Evolutionary conservation across 1,140 invertebrate species (phyloP).

Genomic region (Centruroides sculpturatus): DNA sequence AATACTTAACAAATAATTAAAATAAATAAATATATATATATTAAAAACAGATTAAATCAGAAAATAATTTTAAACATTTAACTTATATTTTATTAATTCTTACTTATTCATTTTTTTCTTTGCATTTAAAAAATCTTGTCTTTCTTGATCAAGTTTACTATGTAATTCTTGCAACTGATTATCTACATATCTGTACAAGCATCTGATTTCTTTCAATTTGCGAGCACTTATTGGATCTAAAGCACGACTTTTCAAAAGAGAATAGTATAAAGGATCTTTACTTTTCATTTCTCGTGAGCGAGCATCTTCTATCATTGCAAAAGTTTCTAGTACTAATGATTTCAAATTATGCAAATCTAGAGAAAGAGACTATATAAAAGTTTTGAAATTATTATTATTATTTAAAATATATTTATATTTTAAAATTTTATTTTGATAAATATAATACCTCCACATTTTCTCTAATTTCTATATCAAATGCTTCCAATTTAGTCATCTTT

Average conservation of each 20-base stretch:
- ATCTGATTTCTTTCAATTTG: constrained; percentile 24
- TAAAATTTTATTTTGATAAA: background rate
- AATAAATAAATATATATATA: too few relatives aligned
- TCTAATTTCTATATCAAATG: constrained; percentile 37
- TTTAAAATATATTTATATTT: background rate
- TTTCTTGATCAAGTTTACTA: constrained; percentile 26
- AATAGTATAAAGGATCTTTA: constrained; percentile 24
- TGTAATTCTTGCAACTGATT: constrained; percentile 27
- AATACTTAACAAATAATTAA: too few relatives aligned
- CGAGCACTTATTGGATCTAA: constrained; percentile 28
- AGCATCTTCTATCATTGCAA: constrained; percentile 28
- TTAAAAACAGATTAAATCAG: too few relatives aligned
- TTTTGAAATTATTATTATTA: background rate
- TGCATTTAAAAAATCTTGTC: constrained; percentile 25
- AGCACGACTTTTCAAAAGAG: constrained; percentile 22
- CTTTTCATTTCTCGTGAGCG: constrained; percentile 22
- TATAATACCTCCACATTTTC: constrained; percentile 31
- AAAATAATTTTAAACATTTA: too few relatives aligned
- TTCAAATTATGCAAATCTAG: constrained; percentile 24
- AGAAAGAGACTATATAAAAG: constrained; percentile 22
- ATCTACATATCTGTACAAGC: constrained; percentile 23
- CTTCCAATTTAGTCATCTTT: constrained; percentile 27
- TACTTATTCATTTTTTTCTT: constrained; percentile 17
- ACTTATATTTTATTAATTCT: background rate
- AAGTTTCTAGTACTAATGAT: constrained; percentile 22